A percentile compares a stretch with the other conserved stretches of the same genome.
Evolutionary conservation across 2,113 vertebrate species (phyloP).

Genomic region (Seriola dumerili): DNA sequence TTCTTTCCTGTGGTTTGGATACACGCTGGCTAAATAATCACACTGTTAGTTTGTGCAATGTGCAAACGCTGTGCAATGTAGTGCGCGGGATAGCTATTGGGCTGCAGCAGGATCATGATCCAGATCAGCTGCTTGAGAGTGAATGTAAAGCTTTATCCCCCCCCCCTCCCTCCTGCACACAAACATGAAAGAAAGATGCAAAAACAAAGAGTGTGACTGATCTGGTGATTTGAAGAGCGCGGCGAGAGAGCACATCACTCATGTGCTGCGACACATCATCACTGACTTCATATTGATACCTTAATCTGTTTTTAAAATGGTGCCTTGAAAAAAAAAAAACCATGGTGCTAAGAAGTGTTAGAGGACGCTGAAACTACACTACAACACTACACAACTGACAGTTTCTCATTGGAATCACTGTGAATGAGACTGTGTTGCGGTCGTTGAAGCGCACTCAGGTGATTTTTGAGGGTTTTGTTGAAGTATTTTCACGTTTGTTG

Average conservation of each 20-base stretch:
- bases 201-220: conserved; percentile 13
- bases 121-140: conserved; percentile 11
- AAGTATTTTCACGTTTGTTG: background rate
- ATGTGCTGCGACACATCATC: background rate
- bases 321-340: no score
- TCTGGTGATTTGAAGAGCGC: background rate
- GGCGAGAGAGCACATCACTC: background rate
- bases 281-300: background rate
- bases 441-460: background rate
- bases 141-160: background rate
- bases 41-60: conserved; percentile 9
- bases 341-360: no score
- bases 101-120: background rate
- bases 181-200: background rate
- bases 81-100: no score
- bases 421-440: background rate
- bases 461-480: background rate
- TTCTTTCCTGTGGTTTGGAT: conserved; percentile 9
- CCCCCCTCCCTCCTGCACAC: no score
- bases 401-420: background rate
- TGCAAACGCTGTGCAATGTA: background rate
- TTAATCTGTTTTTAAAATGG: background rate
- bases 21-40: conserved; percentile 15
- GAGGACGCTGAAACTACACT: background rate
- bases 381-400: background rate